Evolutionary conservation across 2,888 invertebrate species (phyloP), one percentile per base, ranked within the genome.

Genomic region (Galeopsomyia nigrocyanea): DNA sequence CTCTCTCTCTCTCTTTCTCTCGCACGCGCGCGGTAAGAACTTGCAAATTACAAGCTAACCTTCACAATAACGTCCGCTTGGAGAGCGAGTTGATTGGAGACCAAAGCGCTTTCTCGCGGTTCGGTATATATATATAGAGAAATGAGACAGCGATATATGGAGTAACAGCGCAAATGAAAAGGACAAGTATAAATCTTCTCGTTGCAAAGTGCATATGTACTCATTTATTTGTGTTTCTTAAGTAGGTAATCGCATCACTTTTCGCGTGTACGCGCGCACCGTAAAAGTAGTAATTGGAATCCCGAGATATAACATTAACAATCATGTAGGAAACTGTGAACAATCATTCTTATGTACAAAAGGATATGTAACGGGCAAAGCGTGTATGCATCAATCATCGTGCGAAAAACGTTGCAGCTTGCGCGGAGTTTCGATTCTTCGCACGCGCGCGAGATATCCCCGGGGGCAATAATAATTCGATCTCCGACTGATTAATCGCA

Each of bases 301-400:
- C 31, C 9, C 55, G 16, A 55, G 55, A 7, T 21, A 13, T 19
- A 55, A 55, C 55, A 55, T 55, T 47, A 39, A 39, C 39, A 39
- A 39, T 39, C 39, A 10, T 39, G 39, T 39, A 10, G 2, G 39
- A 39, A 39, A 39, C 39, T 9, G 39, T 39, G 39, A 39, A 39
- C 39, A 39, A 39, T 39, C 39, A 39, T 3, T 39, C 39, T 39
- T 39, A 39, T 39, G 10, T 39, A 39, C 2, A 39, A 39, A 39
- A 39, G 13, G 39, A 39, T 26, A 26, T 26, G 7, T 39, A 68
- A 49, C n/a, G 39, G 17, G 10, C n/a, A n/a, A 71, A 75, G 75
- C 75, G 66, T 47, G 26, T 39, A 10, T 53, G 56, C 76, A 78
- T 78, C 77, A 78, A 78, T 78, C 78, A 78, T 71, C 67, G 70